Percentiles rank a stretch among this genome's conserved stretches.
These are phyloP conservation scores for Propithecus coquereli DNA, from an alignment of 2,113 vertebrate genomes.

Conservation along the genomic window DNA sequence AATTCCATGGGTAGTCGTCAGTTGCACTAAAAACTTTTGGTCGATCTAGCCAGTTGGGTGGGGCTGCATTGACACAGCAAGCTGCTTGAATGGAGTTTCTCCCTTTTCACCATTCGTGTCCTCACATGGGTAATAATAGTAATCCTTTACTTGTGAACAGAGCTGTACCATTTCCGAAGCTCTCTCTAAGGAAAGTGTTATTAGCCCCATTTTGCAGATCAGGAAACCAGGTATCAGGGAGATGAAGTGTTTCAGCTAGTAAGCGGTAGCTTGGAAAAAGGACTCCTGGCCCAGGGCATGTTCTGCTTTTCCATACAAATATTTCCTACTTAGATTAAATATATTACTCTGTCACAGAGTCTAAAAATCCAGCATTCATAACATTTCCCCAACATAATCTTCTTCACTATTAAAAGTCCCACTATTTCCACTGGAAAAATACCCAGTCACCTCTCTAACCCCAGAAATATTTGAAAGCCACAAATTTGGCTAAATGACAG, in stretches of 20 bases:
- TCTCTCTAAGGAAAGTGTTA: not conserved
- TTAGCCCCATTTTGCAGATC: not conserved
- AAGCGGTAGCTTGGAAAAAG: not conserved
- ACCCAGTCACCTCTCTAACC: not conserved
- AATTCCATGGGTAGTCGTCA: not conserved
- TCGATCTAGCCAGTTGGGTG: not conserved
- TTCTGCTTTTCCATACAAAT: not conserved
- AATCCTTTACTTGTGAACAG: not conserved
- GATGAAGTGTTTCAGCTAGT: not conserved
- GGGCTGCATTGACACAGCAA: not conserved
- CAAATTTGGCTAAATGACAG: slow-evolving; percentile 15
- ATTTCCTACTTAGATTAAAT: not conserved
- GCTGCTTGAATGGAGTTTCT: not conserved
- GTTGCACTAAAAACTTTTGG: not conserved
- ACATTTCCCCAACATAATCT: not conserved
- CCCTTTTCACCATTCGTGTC: not conserved
- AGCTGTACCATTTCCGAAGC: not conserved
- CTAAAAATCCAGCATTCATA: not conserved
- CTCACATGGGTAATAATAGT: not conserved
- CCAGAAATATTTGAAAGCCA: not conserved
- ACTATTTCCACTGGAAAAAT: slow-evolving; percentile 15
- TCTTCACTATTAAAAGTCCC: not conserved
- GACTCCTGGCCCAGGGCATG: not conserved
- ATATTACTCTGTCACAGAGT: not conserved
- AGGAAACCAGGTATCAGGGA: not conserved